Base-by-base conservation (phyloP, 2,888 invertebrate genomes). In the Troides helena region DNA sequence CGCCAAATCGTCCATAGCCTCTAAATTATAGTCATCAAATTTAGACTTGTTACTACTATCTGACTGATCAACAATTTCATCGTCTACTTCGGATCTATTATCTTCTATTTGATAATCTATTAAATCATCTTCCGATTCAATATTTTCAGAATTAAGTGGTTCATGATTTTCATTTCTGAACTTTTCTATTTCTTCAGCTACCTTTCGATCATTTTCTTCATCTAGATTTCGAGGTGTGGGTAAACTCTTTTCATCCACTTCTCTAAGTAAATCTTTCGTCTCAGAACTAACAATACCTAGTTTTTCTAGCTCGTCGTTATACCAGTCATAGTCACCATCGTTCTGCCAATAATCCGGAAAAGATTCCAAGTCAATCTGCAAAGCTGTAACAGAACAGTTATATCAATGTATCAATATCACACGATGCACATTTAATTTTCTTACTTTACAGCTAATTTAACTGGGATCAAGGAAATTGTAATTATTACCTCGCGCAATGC, bases 51-150 rank as follows among this genome's bases (percentile, higher is more conserved):
- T 62, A 59, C 72, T 67, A 30, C 71, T 69, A 62, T 68, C 53
- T 6, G 59, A 56, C 6, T 53, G 56, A 23, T 56, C 65, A 57
- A 46, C 25, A 23, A 50, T 60, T 25, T 71, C 72, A 65, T 77
- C 73, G 58, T 74, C 72, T 36, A 62, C 64, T 61, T 77, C 76
- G 39, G 78, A 79, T 66, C 87, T 80, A 46, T 87, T 88, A 62
- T 88, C 89, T 80, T 89, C 89, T 46, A 84, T 73, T 65, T 83
- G 85, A 68, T 88, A 87, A 72, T 86, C 86, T 56, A 73, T 72
- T 14, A 79, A 72, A 23, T 64, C 71, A 23, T 75, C 75, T 8
- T 70, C 67, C 18, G 63, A 39, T 17, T 61, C 21, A 39, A n/a
- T 25, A 23, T 62, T 30, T 57, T 67, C 39, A 12, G 56, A 30